Percentiles rank a stretch among this genome's conserved stretches.
Evolutionary conservation across 2,797 vertebrate genomes (phyloP).

Genomic region (Potorous gilbertii): DNA sequence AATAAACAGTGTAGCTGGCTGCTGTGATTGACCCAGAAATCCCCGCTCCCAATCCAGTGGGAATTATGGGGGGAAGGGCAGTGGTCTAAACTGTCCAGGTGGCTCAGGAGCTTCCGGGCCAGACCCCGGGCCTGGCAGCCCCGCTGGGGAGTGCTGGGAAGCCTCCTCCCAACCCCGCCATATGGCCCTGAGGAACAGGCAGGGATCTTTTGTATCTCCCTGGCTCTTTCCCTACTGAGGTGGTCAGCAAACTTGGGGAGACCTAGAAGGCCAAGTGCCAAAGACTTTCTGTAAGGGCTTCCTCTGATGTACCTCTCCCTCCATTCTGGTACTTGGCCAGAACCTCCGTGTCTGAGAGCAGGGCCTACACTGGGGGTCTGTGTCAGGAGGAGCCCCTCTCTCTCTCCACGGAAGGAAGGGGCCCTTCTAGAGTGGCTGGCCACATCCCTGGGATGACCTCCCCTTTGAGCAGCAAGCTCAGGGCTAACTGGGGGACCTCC

Average conservation of each 20-base stretch:
- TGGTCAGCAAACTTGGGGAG: neutral
- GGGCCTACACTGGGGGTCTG: neutral
- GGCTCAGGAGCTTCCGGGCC: constrained; percentile 45
- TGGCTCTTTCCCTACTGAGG: neutral
- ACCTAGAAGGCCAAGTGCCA: neutral
- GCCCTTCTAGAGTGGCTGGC: neutral
- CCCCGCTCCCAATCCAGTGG: neutral
- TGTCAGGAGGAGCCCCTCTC: neutral
- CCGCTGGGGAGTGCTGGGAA: neutral
- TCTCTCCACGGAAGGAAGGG: neutral
- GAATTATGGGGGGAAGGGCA: neutral
- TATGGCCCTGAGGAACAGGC: neutral
- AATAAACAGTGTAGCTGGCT: constrained; percentile 69
- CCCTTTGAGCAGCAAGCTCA: neutral
- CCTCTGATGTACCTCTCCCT: no score
- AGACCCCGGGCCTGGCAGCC: neutral
- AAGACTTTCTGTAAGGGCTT: neutral
- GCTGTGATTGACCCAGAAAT: constrained; percentile 17
- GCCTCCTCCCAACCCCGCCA: neutral
- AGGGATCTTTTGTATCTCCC: no score
- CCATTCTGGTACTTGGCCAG: neutral
- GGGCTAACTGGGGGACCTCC: neutral
- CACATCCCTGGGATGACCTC: no score
- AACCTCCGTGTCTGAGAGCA: neutral
- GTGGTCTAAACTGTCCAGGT: constrained; percentile 16